phyloP scores from a whole-genome alignment of 2,113 vertebrate genomes.

The Copsychus sechellarum region DNA sequence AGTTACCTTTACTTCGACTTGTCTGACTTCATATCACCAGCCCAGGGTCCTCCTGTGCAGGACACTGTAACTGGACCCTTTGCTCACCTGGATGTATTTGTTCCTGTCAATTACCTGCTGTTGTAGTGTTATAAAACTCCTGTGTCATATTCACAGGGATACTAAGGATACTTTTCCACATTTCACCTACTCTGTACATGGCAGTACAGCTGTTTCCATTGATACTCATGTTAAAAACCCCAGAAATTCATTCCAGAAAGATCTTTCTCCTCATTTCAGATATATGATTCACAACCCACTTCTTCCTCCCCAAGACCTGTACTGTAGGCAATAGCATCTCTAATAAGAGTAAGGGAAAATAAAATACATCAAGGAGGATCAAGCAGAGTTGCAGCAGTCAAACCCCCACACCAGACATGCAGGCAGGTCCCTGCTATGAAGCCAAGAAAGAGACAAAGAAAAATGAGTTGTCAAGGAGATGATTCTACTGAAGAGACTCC shows the following conservation, averaged over 20 bases:
- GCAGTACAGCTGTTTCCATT: not conserved
- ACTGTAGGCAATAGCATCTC: not conserved
- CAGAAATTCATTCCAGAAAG: not conserved
- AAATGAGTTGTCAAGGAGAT: constrained; percentile 66
- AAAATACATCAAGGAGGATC: constrained; percentile 33
- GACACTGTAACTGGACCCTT: not conserved
- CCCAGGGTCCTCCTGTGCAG: not conserved
- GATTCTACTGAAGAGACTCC: constrained; percentile 61
- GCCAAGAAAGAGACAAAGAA: constrained; percentile 67
- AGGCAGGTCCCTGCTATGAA: constrained; percentile 38
- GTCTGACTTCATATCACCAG: not conserved
- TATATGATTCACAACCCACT: not conserved
- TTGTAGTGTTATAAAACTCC: not conserved
- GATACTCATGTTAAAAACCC: not conserved
- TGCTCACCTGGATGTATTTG: not conserved
- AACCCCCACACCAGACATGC: not conserved
- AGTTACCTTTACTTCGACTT: not conserved
- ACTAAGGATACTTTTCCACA: not conserved
- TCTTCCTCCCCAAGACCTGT: not conserved
- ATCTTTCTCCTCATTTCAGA: not conserved
- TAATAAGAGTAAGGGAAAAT: constrained; percentile 11
- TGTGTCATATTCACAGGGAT: not conserved
- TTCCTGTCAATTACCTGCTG: not conserved
- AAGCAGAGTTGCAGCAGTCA: constrained; percentile 49
- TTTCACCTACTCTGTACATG: not conserved